Evolutionary conservation across 2,888 invertebrate species (phyloP).

Genomic region (Acanthosepion lycidas): DNA sequence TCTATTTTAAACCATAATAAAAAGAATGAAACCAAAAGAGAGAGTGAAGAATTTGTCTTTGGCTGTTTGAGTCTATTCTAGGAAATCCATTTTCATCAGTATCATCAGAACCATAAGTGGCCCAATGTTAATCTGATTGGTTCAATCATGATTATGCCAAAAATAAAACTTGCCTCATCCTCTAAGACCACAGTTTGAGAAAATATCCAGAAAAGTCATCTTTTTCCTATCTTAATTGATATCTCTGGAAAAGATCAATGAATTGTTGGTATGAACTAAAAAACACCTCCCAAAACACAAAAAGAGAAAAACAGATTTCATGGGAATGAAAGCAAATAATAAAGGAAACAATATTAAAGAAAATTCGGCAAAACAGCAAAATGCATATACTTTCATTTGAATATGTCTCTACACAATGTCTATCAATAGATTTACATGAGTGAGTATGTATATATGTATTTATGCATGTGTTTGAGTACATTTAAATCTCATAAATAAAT

Average conservation of each 20-base stretch:
- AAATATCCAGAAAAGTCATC: neutral
- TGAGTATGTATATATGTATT: neutral
- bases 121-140: neutral
- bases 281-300: too few relatives aligned
- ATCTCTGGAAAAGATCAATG: too few relatives aligned
- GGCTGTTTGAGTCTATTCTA: neutral
- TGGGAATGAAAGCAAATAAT: too few relatives aligned
- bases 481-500: neutral
- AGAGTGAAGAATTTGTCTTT: neutral
- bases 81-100: slow-evolving; percentile 1
- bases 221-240: too few relatives aligned
- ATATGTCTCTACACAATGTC: too few relatives aligned
- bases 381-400: too few relatives aligned
- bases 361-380: too few relatives aligned
- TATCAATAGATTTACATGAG: neutral
- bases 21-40: neutral
- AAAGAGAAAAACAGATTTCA: too few relatives aligned
- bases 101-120: neutral
- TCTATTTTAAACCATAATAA: neutral
- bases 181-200: neutral
- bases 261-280: too few relatives aligned
- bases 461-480: neutral
- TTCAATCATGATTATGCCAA: slow-evolving; percentile 1
- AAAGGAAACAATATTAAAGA: too few relatives aligned
- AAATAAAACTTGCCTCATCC: neutral